A percentile compares a stretch with the other conserved stretches of the same genome.
Evolutionary conservation across 2,888 invertebrate species (phyloP).

Genomic region (Agriopis marginaria): DNA sequence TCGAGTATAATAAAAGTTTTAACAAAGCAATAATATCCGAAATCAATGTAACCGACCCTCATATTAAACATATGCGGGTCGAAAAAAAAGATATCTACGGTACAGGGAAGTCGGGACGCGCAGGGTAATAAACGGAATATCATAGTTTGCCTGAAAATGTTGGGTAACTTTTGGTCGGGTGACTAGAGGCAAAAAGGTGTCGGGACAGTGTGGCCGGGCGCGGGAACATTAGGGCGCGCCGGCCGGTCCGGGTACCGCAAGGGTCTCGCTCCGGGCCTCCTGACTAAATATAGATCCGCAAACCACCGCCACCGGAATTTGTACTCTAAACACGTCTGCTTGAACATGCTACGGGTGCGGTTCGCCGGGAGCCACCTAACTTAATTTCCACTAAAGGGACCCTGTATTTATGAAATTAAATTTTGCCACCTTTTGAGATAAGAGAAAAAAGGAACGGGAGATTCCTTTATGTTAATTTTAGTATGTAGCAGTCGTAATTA

Average conservation of each 20-base stretch:
- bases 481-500: background rate
- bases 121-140: conserved; percentile 71
- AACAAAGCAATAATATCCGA: conserved; percentile 58
- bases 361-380: conserved; percentile 46
- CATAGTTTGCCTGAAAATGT: conserved; percentile 63
- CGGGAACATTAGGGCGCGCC: conserved; percentile 54
- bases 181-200: conserved; percentile 58
- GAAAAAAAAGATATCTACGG: conserved; percentile 64
- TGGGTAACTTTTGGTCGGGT: conserved; percentile 43
- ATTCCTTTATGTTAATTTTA: background rate
- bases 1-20: conserved; percentile 51
- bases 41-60: conserved; percentile 65
- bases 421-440: conserved; percentile 5
- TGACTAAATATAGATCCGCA: conserved; percentile 77
- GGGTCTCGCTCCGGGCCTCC: conserved; percentile 50
- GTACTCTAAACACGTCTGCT: conserved; percentile 68
- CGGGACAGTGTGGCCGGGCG: conserved; percentile 42
- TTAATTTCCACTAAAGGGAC: conserved; percentile 23
- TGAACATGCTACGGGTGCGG: conserved; percentile 42
- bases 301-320: conserved; percentile 63
- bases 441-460: background rate
- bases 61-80: conserved; percentile 72
- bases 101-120: conserved; percentile 53
- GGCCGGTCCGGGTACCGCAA: conserved; percentile 40
- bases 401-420: conserved; percentile 14